Evolutionary conservation across 2,113 vertebrate species (phyloP).

Genomic region (Actinemys pallida): DNA sequence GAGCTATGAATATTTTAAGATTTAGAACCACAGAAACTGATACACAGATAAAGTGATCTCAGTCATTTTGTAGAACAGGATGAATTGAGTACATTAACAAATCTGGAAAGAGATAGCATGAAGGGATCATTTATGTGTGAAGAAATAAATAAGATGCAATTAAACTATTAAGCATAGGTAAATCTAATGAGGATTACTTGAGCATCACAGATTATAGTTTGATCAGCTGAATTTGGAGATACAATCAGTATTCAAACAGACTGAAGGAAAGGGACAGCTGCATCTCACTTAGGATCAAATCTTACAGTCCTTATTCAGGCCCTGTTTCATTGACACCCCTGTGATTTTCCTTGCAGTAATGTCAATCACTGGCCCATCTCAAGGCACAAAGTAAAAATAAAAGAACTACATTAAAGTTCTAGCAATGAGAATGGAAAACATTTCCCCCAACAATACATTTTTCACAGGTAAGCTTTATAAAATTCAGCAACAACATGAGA

Average conservation of each 20-base stretch:
- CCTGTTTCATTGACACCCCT: background rate
- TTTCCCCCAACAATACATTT: background rate
- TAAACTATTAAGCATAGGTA: slow-evolving; percentile 26
- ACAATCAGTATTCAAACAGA: slow-evolving; percentile 12
- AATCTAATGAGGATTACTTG: slow-evolving; percentile 30
- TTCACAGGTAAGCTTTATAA: background rate
- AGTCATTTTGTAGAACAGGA: background rate
- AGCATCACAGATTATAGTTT: background rate
- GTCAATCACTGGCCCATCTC: background rate
- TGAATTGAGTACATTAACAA: slow-evolving; percentile 40
- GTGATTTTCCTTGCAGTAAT: background rate
- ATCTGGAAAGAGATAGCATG: slow-evolving; percentile 8
- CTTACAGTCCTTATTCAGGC: background rate
- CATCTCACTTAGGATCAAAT: background rate
- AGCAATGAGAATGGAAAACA: background rate
- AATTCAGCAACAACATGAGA: background rate
- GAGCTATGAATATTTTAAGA: slow-evolving; percentile 35
- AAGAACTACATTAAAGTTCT: background rate
- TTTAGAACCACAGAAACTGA: slow-evolving; percentile 12
- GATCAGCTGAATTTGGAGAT: background rate
- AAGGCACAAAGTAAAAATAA: background rate
- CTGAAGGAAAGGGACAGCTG: background rate
- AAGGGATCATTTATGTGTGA: slow-evolving; percentile 15
- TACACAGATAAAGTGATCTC: background rate
- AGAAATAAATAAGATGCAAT: slow-evolving; percentile 46